Percentiles rank a stretch among this genome's conserved stretches.
Evolutionary conservation across 2,113 vertebrate species (phyloP).

Genomic region (Podocnemis expansa): DNA sequence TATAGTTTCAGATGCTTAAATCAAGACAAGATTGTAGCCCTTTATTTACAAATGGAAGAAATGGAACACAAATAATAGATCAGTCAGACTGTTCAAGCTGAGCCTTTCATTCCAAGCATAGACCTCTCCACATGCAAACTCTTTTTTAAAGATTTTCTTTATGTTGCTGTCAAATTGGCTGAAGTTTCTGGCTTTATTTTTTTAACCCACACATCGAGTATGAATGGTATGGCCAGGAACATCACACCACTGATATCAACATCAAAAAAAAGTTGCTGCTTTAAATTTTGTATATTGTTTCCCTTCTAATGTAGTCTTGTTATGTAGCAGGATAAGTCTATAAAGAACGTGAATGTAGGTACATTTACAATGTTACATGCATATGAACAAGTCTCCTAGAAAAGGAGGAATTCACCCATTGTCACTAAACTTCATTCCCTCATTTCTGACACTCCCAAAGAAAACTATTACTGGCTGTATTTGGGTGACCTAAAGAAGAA

Average conservation of each 20-base stretch:
- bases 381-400: not conserved
- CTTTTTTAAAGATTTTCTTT: not conserved
- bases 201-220: not conserved
- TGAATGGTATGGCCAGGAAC: not conserved
- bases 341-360: not conserved
- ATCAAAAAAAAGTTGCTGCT: not conserved
- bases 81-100: not conserved
- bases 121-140: not conserved
- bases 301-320: not conserved
- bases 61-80: not conserved
- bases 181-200: not conserved
- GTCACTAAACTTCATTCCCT: not conserved
- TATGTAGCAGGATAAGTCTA: not conserved
- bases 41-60: constrained; percentile 16
- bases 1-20: not conserved
- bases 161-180: constrained; percentile 1
- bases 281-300: too few relatives aligned
- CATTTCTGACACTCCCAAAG: not conserved
- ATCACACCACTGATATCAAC: not conserved
- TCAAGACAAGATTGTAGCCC: not conserved
- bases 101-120: not conserved
- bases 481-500: not conserved
- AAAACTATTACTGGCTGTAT: not conserved
- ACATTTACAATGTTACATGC: not conserved
- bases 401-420: not conserved